Evolutionary conservation across 2,797 vertebrate genomes (phyloP), one percentile per base, ranked within the genome.

Genomic region (Acrossocheilus fasciatus): DNA sequence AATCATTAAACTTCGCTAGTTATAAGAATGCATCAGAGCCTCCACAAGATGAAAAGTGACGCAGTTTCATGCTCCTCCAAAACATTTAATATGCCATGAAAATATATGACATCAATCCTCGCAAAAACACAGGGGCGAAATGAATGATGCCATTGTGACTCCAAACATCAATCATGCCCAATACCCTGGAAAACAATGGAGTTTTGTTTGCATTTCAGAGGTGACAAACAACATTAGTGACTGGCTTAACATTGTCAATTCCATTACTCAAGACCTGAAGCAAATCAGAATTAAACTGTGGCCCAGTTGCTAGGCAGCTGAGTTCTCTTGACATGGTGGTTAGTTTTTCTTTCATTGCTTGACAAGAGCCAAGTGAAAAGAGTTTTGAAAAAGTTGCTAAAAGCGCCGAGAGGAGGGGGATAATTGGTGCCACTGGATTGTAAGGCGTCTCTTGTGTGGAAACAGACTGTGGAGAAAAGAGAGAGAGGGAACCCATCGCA

Each of bases 301-400:
- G 97, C 96, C 94, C 94, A 88, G 98, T 99, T 99, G 98, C 98
- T 97, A 99, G 97, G 98, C 97, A 99, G 97, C 97, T 90, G 96
- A 97, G 96, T 97, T 98, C 96, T 98, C 98, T 98, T 98, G 98
- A 99, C 97, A 99, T 98, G 98, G 97, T 99, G 98, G 97, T 98
- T 99, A 98, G 98, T 98, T 98, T 97, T 96, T 97, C 98, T 98
- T 99, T 99, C 98, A 99, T 94, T 94, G 93, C 96, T 96, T 98
- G 98, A 99, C 98, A 99, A 98, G 97, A 98, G 98, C 93, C 94
- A 96, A 97, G 96, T 98, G 97, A 99, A 99, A 98, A 96, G 97
- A 98, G 97, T 98, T 98, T 97, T 97, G 97, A 98, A 97, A 99
- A 98, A 98, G 96, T 98, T 98, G 97, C 98, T 98, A 98, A 98